A percentile compares a stretch with the other conserved stretches of the same genome.
Evolutionary conservation across 2,113 vertebrate species (phyloP).

Genomic region (Eurystomus gularis): DNA sequence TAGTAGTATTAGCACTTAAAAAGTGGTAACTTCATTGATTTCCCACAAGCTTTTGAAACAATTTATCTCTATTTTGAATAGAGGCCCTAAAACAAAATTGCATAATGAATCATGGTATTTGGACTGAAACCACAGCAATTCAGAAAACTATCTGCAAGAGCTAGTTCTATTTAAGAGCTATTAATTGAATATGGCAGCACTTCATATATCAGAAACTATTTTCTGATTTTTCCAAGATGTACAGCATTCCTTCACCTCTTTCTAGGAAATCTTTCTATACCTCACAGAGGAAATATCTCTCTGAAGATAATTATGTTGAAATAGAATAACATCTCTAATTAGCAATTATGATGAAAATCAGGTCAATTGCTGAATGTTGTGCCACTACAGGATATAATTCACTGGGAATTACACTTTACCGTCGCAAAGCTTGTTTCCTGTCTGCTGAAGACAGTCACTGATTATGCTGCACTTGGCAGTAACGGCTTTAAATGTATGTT

Average conservation of each 20-base stretch:
- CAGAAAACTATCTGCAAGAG: neutral
- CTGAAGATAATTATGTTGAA: slow-evolving; percentile 40
- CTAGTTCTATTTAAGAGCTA: neutral
- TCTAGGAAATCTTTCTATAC: slow-evolving; percentile 32
- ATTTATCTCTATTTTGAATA: neutral
- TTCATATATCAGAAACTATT: neutral
- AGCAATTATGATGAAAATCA: neutral
- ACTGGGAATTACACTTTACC: neutral
- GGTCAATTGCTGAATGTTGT: slow-evolving; percentile 25
- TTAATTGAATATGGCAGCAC: neutral
- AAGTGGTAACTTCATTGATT: neutral
- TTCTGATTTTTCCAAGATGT: neutral
- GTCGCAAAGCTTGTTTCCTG: neutral
- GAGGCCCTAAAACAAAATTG: neutral
- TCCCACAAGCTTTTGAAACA: neutral
- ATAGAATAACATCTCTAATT: slow-evolving; percentile 15
- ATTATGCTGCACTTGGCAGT: slow-evolving; percentile 7
- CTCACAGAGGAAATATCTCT: neutral
- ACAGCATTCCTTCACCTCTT: neutral
- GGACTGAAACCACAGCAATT: neutral
- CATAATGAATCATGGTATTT: neutral
- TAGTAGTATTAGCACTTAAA: neutral
- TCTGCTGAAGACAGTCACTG: neutral
- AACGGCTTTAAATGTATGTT: neutral
- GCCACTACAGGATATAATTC: neutral